Conservation (phyloP, 2,888 invertebrate genomes). For the Meteorus cinctellus region DNA sequence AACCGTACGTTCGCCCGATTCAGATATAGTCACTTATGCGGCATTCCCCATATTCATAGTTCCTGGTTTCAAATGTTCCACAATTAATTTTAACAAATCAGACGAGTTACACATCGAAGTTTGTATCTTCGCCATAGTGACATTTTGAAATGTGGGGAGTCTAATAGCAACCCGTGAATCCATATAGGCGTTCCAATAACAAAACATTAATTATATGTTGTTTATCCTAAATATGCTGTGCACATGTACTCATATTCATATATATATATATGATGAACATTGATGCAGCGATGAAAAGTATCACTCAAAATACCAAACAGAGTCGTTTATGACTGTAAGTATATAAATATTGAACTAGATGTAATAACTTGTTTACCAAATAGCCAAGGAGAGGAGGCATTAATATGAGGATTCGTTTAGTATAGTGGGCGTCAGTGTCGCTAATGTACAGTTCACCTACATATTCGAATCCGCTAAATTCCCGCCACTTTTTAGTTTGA, state of each 20-base stretch:
- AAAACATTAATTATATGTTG: not conserved
- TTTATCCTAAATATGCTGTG: not conserved
- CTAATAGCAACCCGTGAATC: too few relatives aligned
- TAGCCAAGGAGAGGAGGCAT: not conserved
- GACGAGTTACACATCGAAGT: too few relatives aligned
- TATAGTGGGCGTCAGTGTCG: constrained; percentile 24
- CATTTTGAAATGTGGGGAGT: too few relatives aligned
- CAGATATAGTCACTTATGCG: too few relatives aligned
- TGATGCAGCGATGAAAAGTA: not conserved
- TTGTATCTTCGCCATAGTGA: too few relatives aligned
- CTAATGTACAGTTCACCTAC: not conserved
- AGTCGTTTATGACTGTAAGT: not conserved
- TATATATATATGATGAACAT: not conserved
- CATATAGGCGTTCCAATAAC: not conserved
- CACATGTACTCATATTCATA: not conserved
- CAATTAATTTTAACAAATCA: too few relatives aligned
- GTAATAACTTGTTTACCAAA: not conserved
- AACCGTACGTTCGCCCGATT: too few relatives aligned
- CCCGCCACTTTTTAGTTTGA: not conserved
- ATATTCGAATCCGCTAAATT: not conserved
- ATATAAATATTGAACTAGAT: not conserved
- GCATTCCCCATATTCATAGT: too few relatives aligned
- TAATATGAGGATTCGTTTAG: not conserved
- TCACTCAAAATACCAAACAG: too few relatives aligned
- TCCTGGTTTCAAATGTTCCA: too few relatives aligned